Percentiles rank a stretch among this genome's conserved stretches.
phyloP scores from a whole-genome alignment of 1,140 invertebrate genomes.

The Eumaeus atala region DNA sequence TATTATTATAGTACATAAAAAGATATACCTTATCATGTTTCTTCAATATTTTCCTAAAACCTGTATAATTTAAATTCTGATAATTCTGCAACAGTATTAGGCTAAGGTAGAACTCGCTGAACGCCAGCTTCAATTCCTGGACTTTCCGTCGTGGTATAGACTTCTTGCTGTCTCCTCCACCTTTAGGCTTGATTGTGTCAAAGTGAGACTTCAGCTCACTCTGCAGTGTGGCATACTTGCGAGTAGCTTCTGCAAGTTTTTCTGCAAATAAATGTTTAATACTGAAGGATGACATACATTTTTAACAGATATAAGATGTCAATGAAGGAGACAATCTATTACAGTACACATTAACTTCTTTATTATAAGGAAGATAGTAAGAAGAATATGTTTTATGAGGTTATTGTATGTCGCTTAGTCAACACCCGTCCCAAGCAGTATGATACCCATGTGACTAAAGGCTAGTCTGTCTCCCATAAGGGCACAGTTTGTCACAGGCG shows the following conservation, averaged over 20 bases:
- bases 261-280: constrained; percentile 75
- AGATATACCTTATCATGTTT: constrained; percentile 99
- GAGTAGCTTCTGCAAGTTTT: constrained; percentile 96
- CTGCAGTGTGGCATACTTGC: constrained; percentile 93
- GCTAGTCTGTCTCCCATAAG: too few relatives aligned
- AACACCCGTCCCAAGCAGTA: too few relatives aligned
- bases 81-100: constrained; percentile 94
- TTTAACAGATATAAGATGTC: too few relatives aligned
- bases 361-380: too few relatives aligned
- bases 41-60: constrained; percentile 99
- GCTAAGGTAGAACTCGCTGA: constrained; percentile 99
- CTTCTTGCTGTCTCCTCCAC: constrained; percentile 74
- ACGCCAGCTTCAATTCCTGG: constrained; percentile 97
- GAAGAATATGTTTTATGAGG: too few relatives aligned
- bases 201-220: constrained; percentile 89
- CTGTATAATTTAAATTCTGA: constrained; percentile 98
- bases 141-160: constrained; percentile 84
- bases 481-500: too few relatives aligned
- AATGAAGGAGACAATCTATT: too few relatives aligned
- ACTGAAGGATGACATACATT: background rate
- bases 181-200: constrained; percentile 79
- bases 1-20: too few relatives aligned
- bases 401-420: too few relatives aligned
- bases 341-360: too few relatives aligned
- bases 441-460: too few relatives aligned